Evolutionary conservation across 2,113 vertebrate genomes (phyloP).

Genomic region (Anser cygnoides): DNA sequence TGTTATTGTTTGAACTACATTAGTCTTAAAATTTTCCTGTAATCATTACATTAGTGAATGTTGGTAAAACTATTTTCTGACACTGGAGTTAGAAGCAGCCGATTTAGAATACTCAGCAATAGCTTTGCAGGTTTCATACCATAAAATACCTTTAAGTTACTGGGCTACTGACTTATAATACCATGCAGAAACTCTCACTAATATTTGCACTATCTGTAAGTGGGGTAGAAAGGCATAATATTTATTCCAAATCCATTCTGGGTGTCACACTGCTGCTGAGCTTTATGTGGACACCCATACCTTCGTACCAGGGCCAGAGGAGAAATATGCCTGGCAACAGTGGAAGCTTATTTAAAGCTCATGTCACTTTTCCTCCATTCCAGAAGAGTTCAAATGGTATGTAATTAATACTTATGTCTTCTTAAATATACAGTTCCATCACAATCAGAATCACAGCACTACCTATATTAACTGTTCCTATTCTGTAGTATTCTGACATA

Average conservation of each 20-base stretch:
- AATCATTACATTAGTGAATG: background rate
- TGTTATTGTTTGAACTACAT: background rate
- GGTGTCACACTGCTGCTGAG: background rate
- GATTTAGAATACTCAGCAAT: background rate
- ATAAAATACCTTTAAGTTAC: background rate
- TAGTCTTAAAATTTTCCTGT: background rate
- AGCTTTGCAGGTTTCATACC: background rate
- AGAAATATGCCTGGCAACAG: background rate
- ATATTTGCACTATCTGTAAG: background rate
- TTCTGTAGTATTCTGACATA: background rate
- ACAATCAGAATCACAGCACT: constrained; percentile 31
- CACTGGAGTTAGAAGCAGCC: background rate
- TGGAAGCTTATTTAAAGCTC: constrained; percentile 29
- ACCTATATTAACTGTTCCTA: background rate
- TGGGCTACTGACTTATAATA: background rate
- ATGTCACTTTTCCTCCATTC: constrained; percentile 8
- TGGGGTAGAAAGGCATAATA: background rate
- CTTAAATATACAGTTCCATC: constrained; percentile 28
- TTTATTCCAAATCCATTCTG: background rate
- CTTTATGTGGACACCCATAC: background rate
- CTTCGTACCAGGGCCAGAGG: background rate
- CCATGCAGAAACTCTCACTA: background rate
- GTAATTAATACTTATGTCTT: constrained; percentile 38
- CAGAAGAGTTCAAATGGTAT: background rate
- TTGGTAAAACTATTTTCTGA: background rate